phyloP scores from a whole-genome alignment of 2,797 vertebrate species.

The Prionace glauca region DNA sequence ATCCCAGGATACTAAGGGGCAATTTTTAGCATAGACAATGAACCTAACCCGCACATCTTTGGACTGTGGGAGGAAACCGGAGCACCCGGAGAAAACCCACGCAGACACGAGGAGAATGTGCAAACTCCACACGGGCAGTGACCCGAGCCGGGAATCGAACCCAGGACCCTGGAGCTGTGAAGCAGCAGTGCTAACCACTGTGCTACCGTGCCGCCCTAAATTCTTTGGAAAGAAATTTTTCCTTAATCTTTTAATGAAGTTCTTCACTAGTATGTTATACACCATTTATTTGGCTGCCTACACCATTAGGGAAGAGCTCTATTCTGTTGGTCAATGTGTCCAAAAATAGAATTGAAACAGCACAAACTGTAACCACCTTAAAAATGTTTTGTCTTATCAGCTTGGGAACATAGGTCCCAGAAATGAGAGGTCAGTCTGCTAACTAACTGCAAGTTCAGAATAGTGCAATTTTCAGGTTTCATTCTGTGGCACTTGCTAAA shows the following conservation, averaged over 20 bases:
- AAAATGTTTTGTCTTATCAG: neutral
- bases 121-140: no score
- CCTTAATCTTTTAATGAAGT: neutral
- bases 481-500: neutral
- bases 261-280: neutral
- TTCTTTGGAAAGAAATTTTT: neutral
- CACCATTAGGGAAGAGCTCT: neutral
- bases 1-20: no score
- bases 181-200: no score
- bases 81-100: no score
- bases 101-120: no score
- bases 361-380: neutral
- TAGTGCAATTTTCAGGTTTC: neutral
- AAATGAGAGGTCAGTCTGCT: neutral
- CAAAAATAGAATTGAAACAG: neutral
- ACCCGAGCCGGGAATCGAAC: no score
- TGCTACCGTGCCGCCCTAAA: no score
- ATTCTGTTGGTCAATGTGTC: neutral
- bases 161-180: no score
- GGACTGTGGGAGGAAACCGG: no score
- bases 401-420: neutral
- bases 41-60: no score
- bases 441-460: neutral
- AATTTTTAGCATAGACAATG: no score
- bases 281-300: neutral